Conservation (phyloP, 2,113 vertebrate genomes). For the Psilopogon haemacephalus region DNA sequence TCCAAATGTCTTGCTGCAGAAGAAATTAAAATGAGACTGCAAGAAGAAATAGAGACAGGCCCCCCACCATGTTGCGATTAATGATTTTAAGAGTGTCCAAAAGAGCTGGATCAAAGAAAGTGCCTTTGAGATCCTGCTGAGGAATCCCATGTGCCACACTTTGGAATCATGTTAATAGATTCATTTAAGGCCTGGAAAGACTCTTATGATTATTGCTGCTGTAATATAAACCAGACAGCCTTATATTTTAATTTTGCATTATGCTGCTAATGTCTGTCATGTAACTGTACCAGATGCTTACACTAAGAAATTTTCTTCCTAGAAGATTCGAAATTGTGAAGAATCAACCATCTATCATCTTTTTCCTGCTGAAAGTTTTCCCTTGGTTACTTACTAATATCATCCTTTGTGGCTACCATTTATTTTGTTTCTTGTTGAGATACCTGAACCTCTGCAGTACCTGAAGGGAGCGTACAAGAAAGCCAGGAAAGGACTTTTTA, state of each 20-base stretch:
- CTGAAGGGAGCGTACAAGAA: no score
- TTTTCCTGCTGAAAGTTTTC: neutral
- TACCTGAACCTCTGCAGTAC: no score
- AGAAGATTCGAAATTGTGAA: neutral
- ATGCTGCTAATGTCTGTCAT: constrained; percentile 34
- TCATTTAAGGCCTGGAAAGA: constrained; percentile 12
- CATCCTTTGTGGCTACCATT: neutral
- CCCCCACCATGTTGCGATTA: neutral
- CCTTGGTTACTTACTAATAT: neutral
- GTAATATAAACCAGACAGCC: neutral
- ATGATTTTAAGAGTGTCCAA: neutral
- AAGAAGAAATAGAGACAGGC: neutral
- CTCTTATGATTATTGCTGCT: neutral
- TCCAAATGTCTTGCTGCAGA: neutral
- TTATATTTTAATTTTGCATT: constrained; percentile 43
- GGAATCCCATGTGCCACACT: neutral
- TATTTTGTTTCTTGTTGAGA: neutral
- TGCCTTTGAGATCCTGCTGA: neutral
- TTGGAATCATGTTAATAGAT: neutral
- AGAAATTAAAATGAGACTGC: neutral
- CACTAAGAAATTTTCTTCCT: neutral
- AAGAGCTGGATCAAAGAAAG: neutral
- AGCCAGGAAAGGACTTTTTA: no score
- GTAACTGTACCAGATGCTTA: neutral
- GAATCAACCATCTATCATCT: neutral